phyloP scores from a whole-genome alignment of 2,797 vertebrate species.

The Scolopax rusticola region DNA sequence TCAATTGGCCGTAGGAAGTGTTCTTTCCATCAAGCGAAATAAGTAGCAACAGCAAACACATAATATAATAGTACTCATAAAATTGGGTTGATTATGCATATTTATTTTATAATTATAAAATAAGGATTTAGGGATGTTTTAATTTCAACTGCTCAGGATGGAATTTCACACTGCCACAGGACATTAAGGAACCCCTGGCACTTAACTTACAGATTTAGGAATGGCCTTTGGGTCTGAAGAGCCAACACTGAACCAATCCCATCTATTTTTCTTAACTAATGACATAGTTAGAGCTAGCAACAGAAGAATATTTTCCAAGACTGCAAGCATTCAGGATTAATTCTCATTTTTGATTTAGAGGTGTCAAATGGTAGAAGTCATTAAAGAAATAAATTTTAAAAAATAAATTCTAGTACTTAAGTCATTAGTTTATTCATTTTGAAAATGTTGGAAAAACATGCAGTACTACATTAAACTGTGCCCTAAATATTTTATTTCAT shows the following conservation, averaged over 20 bases:
- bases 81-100: background rate
- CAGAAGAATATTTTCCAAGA: background rate
- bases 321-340: background rate
- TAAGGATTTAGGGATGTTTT: background rate
- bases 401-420: background rate
- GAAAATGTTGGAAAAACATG: background rate
- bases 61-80: background rate
- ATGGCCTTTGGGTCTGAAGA: background rate
- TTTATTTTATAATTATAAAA: background rate
- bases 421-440: background rate
- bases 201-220: background rate
- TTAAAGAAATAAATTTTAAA: background rate
- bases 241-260: background rate
- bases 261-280: background rate
- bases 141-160: background rate
- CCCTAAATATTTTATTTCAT: background rate
- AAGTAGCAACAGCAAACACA: background rate
- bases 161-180: background rate
- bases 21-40: background rate
- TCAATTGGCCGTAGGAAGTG: accelerated
- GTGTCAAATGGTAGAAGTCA: background rate
- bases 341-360: background rate
- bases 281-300: background rate
- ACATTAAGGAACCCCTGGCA: background rate
- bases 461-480: background rate